These are phyloP conservation scores for Cheilosia pagana DNA, from an alignment of 2,888 invertebrate species.

Conservation along the genomic window DNA sequence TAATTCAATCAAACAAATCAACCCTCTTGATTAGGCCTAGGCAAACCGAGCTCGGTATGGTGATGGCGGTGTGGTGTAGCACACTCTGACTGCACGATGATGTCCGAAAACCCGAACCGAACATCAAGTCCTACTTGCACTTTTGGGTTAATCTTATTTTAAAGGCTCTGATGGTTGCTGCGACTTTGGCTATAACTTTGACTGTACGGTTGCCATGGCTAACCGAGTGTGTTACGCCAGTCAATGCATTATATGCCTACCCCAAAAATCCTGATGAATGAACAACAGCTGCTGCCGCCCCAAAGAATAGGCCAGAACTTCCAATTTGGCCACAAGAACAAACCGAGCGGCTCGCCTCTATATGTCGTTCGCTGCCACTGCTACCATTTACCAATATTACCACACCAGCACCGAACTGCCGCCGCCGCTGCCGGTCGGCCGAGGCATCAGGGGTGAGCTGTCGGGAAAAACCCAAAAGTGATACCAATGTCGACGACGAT, in stretches of 20 bases:
- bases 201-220: conserved; percentile 49
- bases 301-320: conserved; percentile 73
- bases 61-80: conserved; percentile 22
- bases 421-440: conserved; percentile 47
- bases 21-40: conserved; percentile 73
- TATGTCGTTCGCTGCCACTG: conserved; percentile 47
- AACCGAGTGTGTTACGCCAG: conserved; percentile 73
- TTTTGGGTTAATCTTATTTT: conserved; percentile 69
- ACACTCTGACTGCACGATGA: conserved; percentile 20
- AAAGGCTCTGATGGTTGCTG: conserved; percentile 38
- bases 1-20: conserved; percentile 76
- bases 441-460: conserved; percentile 28
- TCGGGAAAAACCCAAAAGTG: conserved; percentile 68
- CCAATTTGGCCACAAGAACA: conserved; percentile 82
- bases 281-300: conserved; percentile 55
- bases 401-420: conserved; percentile 17
- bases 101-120: conserved; percentile 52
- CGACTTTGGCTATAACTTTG: conserved; percentile 8
- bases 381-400: conserved; percentile 38
- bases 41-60: conserved; percentile 53
- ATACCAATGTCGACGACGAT: conserved; percentile 34
- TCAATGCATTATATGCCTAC: conserved; percentile 53
- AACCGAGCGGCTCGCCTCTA: conserved; percentile 79
- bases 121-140: conserved; percentile 53
- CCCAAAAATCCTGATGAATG: conserved; percentile 47